Conservation (phyloP, 2,888 invertebrate species). For the Anorthoa munda region DNA sequence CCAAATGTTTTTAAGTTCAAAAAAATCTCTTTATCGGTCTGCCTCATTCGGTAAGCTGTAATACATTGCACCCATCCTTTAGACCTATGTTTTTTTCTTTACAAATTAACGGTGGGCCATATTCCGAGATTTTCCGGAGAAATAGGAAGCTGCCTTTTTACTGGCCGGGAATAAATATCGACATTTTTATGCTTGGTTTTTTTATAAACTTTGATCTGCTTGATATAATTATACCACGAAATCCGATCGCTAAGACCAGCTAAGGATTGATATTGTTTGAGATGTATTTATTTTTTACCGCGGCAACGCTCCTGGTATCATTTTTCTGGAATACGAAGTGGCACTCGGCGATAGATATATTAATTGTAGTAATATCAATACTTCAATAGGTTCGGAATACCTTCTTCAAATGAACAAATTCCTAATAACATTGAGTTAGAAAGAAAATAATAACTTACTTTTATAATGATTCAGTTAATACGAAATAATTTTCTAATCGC, state of each 20-base stretch:
- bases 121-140: not conserved
- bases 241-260: no score
- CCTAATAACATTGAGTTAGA: not conserved
- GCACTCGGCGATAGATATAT: not conserved
- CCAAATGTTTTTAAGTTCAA: constrained; percentile 44
- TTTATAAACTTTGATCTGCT: no score
- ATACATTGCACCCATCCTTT: constrained; percentile 3
- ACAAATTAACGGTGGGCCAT: not conserved
- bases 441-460: no score
- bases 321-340: not conserved
- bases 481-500: not conserved
- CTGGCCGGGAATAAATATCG: no score
- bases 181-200: no score
- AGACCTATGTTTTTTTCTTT: constrained; percentile 8
- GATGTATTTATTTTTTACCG: no score
- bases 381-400: no score
- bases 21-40: constrained; percentile 52
- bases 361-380: no score
- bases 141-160: not conserved
- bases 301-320: no score
- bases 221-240: not conserved
- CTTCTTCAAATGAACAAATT: not conserved
- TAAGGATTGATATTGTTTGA: no score
- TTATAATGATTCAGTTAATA: no score
- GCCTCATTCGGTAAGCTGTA: constrained; percentile 36